Evolutionary conservation across 2,888 invertebrate species (phyloP), one percentile per base, ranked within the genome.

Genomic region (Myathropa florea): DNA sequence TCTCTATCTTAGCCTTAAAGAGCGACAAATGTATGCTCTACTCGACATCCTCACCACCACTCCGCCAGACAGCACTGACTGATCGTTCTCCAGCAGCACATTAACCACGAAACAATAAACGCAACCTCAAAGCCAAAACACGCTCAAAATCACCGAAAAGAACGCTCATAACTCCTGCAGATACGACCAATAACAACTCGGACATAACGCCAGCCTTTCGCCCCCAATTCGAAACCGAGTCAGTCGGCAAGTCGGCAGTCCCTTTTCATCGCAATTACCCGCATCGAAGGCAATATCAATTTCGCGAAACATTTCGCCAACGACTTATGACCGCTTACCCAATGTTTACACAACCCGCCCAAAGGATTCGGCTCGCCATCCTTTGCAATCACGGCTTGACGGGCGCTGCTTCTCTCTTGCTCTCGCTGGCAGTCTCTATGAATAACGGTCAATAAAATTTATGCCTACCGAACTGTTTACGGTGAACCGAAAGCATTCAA

Each of bases 361-460:
- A 63, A 36, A 60, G 21, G 10, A 23, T 14, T 3, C 23, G 2
- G 23, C 23, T n/a, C n/a, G n/a, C n/a, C n/a, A n/a, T n/a, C n/a
- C n/a, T n/a, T n/a, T n/a, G n/a, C n/a, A n/a, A n/a, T n/a, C n/a
- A n/a, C n/a, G n/a, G n/a, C n/a, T 4, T 3, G 24, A 14, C 57
- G 24, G 24, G 12, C 24, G 6, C 46, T 46, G 10, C 1, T 9
- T 10, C 30, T 33, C 30, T 33, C 12, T 33, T 33, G 33, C 30
- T 30, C 3, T 30, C 30, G 30, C 30, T 30, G 30, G 10, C 55
- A 55, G 10, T 65, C 18, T 63, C 33, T 75, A 83, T 83, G 83
- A 86, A 71, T 86, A 83, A 86, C 71, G 86, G 75, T 53, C 86
- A 83, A 78, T 86, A 86, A 86, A 83, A 75, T 71, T 71, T 79